These are phyloP conservation scores for Agonopterix subpropinquella DNA, from an alignment of 2,888 invertebrate species.

Conservation along the genomic window DNA sequence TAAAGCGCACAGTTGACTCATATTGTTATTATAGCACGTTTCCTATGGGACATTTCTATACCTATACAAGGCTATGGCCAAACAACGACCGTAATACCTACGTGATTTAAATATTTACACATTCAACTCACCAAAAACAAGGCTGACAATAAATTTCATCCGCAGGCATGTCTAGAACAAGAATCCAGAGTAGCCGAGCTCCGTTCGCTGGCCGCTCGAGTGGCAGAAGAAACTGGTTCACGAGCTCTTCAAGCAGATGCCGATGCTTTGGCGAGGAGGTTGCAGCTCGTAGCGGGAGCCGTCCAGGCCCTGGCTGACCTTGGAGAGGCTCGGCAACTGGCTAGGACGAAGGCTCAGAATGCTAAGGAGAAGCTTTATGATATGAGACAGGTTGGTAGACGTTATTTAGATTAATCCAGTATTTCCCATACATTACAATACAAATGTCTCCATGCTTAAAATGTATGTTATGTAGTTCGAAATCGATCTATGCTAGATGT, in stretches of 20 bases:
- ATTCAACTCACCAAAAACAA: too few relatives aligned
- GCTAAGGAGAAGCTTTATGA: constrained; percentile 79
- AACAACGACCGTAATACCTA: too few relatives aligned
- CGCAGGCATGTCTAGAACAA: constrained; percentile 85
- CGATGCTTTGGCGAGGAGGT: constrained; percentile 82
- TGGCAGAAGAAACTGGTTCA: constrained; percentile 86
- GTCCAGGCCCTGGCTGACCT: constrained; percentile 85
- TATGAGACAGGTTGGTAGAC: constrained; percentile 80
- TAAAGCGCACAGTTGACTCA: too few relatives aligned
- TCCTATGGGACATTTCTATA: too few relatives aligned
- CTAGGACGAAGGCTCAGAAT: constrained; percentile 76
- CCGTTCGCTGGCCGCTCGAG: constrained; percentile 83
- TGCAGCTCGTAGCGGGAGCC: constrained; percentile 85
- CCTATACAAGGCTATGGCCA: too few relatives aligned
- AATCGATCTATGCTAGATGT: too few relatives aligned
- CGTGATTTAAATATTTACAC: too few relatives aligned
- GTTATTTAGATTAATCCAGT: neutral
- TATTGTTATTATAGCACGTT: too few relatives aligned
- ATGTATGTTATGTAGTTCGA: too few relatives aligned
- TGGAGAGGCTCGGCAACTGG: constrained; percentile 81
- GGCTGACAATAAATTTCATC: neutral
- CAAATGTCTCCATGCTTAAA: too few relatives aligned
- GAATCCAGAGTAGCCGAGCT: constrained; percentile 84
- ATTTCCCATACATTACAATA: too few relatives aligned
- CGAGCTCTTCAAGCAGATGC: constrained; percentile 85